Conservation (phyloP, 2,113 vertebrate species). For the Anthoscopus minutus region DNA sequence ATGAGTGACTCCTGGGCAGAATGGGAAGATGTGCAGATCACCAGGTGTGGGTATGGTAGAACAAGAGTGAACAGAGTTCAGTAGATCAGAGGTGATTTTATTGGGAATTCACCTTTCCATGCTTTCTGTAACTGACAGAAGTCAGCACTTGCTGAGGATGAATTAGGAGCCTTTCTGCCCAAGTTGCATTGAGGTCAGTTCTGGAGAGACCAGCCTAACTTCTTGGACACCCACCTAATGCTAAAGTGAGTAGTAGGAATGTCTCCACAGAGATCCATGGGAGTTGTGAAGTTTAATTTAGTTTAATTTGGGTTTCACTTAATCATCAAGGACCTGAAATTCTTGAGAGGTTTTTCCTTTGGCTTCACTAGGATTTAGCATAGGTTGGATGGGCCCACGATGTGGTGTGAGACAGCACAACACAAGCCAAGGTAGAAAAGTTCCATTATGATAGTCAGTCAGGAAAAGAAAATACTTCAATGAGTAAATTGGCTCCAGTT, state of each 20-base stretch:
- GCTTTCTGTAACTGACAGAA: neutral
- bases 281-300: neutral
- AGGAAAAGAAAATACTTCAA: constrained; percentile 1
- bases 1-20: neutral
- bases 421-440: neutral
- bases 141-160: neutral
- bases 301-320: neutral
- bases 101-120: neutral
- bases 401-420: neutral
- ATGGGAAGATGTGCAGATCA: neutral
- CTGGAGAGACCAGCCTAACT: neutral
- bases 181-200: neutral
- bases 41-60: neutral
- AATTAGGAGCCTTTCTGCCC: neutral
- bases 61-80: neutral
- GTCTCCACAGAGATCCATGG: neutral
- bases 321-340: neutral
- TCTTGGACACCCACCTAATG: neutral
- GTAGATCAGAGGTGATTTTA: accelerated
- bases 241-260: neutral
- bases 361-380: neutral
- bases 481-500: constrained; percentile 41
- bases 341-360: neutral
- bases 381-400: neutral
- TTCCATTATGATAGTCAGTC: neutral